Evolutionary conservation across 2,888 invertebrate species (phyloP), one percentile per base, ranked within the genome.

Genomic region (Euzophera pinguis): DNA sequence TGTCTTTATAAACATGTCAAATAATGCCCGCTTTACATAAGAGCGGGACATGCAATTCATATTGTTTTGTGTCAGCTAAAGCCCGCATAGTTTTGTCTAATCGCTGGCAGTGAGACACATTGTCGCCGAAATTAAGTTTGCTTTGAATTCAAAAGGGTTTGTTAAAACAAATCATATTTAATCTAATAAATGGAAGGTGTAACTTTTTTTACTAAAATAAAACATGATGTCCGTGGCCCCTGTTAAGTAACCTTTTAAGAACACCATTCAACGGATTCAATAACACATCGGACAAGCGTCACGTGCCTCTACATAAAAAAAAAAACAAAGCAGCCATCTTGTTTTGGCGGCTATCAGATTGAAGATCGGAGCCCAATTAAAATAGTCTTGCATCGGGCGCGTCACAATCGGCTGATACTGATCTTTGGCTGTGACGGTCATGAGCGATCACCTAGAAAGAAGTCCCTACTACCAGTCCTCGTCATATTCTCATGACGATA

Each of bases 1-100:
- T 88, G 88, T 86, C 84, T 86, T 85, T 85, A 89, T 87, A 84
- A 87, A 86, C 81, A 86, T 82, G 84, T 88, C 84, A 84, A 75
- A 76, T 72, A 67, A 67, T 65, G 62, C 71, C 74, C 74, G 71
- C 67, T 75, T 71, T 70, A 73, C 71, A 75, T 76, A 81, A 77
- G 75, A 71, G 73, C 70, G 71, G 45, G 68, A 78, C 81, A 79
- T 79, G 78, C 78, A 74, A 78, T 72, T 73, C 68, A 66, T 70
- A 69, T 70, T 74, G 73, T 75, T 75, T 73, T 55, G 56, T 43
- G 34, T 50, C 14, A 71, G 65, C 65, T 58, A 67, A 65, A 59
- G 63, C 86, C 86, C 87, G 87, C 84, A 87, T 86, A 73, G 74
- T 74, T 74, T 57, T 56, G 65, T 54, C 67, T 72, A 65, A 66